Evolutionary conservation across 2,797 vertebrate species (phyloP), one percentile per base, ranked within the genome.

Genomic region (Aeoliscus strigatus): DNA sequence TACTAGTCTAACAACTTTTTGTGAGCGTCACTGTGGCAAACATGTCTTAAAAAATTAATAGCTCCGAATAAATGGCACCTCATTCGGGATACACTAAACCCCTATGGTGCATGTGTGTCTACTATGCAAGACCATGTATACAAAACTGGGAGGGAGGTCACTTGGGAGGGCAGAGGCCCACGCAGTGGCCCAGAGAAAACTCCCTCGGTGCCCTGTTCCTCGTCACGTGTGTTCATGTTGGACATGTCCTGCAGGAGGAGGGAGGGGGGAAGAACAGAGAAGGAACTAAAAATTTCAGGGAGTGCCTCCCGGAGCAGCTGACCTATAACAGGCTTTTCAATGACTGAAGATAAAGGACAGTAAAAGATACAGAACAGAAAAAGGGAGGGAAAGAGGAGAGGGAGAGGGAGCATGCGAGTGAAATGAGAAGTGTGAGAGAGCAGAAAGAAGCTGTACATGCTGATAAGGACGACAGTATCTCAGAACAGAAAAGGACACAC

Each of bases 101-200:
- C n/a, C n/a, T n/a, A n/a, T n/a, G n/a, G 34, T 49, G 25, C 35
- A 25, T 60, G 34, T 41, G 13, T 28, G 18, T 48, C 37, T 46
- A 33, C 45, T 53, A 39, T 48, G 30, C 46, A 63, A 31, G n/a
- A n/a, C n/a, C n/a, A n/a, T 49, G 59, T 48, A 52, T 56, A 48
- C 49, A 58, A 61, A 78, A 75, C 42, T 73, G 56, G 74, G 75
- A 67, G 55, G 78, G 71, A 80, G 75, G 67, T 79, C 64, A 62
- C 1, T 0, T 32, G 52, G 51, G 55, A 39, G 51, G 16, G 34
- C 54, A 53, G 46, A 64, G 75, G 63, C 77, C 69, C 57, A 63
- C 35, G 37, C 60, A 68, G 27, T 28, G 40, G 46, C 50, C 54
- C 26, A 52, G 43, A 41, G 60, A 70, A 70, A 56, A 27, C 52